These are phyloP conservation scores for Elmis aenea DNA, from an alignment of 2,888 invertebrate species.

Conservation along the genomic window DNA sequence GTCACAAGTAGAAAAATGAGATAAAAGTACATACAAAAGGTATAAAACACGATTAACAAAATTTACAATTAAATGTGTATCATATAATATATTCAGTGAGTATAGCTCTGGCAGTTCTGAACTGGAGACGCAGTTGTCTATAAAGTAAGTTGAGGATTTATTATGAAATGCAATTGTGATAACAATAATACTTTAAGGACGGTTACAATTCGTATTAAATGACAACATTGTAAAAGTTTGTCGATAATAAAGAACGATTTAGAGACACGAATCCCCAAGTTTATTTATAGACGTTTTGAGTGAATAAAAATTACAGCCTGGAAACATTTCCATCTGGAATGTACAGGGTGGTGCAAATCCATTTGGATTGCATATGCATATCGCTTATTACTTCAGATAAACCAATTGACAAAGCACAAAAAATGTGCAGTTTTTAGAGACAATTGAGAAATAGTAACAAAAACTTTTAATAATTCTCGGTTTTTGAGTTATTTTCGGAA, in stretches of 20 bases:
- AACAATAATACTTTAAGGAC: constrained; percentile 34
- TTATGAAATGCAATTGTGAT: constrained; percentile 14
- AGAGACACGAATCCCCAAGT: constrained; percentile 29
- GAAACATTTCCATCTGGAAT: constrained; percentile 32
- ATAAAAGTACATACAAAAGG: constrained; percentile 7
- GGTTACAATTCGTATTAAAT: constrained; percentile 43
- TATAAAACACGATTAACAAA: constrained; percentile 12
- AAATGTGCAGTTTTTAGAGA: too few species aligned
- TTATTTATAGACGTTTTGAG: constrained; percentile 31
- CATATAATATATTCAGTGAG: constrained; percentile 3
- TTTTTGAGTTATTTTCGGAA: too few species aligned
- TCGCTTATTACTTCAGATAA: too few species aligned
- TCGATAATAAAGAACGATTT: constrained; percentile 15
- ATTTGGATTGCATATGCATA: too few species aligned
- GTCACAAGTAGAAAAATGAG: constrained; percentile 16
- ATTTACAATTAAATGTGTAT: constrained; percentile 10
- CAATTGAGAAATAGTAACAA: too few species aligned
- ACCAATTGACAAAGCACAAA: too few species aligned
- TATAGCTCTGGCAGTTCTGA: constrained; percentile 9
- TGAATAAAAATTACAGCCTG: constrained; percentile 34
- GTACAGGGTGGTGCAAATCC: too few species aligned
- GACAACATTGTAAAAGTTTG: constrained; percentile 17
- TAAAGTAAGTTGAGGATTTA: constrained; percentile 30
- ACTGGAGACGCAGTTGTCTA: constrained; percentile 22
- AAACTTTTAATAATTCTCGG: too few species aligned